A percentile compares a stretch with the other conserved stretches of the same genome.
phyloP scores from a whole-genome alignment of 2,888 invertebrate species.

The Pammene aurita region DNA sequence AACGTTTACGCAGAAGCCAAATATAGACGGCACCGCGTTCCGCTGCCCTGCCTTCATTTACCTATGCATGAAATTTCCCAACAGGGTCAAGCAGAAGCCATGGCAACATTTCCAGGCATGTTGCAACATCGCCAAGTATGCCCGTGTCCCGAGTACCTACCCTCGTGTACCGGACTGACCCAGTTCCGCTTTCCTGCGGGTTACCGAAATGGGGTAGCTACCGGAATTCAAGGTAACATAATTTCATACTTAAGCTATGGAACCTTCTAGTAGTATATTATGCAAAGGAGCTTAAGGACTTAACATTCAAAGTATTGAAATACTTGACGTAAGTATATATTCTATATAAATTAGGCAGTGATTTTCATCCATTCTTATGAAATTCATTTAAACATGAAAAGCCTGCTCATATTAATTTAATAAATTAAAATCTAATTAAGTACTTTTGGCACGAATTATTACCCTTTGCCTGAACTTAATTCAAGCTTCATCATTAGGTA shows the following conservation, averaged over 20 bases:
- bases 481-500: too few relatives aligned
- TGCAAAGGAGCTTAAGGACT: not conserved
- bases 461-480: too few relatives aligned
- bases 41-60: not conserved
- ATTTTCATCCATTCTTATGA: too few relatives aligned
- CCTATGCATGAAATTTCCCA: not conserved
- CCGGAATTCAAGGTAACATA: slow-evolving; percentile 14
- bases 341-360: too few relatives aligned
- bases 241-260: slow-evolving; percentile 2
- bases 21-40: not conserved
- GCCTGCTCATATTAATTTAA: too few relatives aligned
- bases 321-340: too few relatives aligned
- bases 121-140: slow-evolving; percentile 24
- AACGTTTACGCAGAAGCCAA: not conserved
- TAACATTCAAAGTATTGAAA: not conserved
- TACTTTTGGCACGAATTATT: too few relatives aligned
- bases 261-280: not conserved
- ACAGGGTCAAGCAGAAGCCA: not conserved
- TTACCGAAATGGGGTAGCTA: slow-evolving; percentile 24
- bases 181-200: slow-evolving; percentile 29
- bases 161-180: slow-evolving; percentile 18
- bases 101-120: slow-evolving; percentile 5
- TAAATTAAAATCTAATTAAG: too few relatives aligned
- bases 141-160: not conserved
- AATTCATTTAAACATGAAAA: too few relatives aligned